Evolutionary conservation across 2,797 vertebrate species (phyloP).

Genomic region (Thripadectes ignobilis): DNA sequence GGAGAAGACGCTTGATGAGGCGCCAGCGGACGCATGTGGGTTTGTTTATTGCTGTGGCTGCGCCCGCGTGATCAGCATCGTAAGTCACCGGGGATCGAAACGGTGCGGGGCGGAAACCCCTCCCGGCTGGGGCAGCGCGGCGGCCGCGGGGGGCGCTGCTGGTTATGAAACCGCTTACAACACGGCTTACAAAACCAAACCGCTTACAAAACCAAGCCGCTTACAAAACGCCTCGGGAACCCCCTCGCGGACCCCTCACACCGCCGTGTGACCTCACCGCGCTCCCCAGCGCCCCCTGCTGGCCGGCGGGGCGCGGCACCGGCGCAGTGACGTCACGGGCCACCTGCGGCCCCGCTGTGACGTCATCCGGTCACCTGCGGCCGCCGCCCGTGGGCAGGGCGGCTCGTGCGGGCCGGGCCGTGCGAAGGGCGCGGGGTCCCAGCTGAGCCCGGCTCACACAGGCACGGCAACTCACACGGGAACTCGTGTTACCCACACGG

Average conservation of each 20-base stretch:
- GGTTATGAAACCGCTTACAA: background rate
- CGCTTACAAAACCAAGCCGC: background rate
- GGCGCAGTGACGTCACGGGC: background rate
- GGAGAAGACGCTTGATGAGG: background rate
- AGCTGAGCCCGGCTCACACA: background rate
- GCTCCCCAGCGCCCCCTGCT: background rate
- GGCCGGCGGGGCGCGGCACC: fast-evolving
- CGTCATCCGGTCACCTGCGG: background rate
- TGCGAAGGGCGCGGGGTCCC: background rate
- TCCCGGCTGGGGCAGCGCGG: background rate
- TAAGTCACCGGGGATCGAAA: fast-evolving
- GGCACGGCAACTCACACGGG: background rate
- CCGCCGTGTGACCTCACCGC: background rate
- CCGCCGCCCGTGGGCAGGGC: too few relatives aligned
- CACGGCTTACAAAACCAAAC: background rate
- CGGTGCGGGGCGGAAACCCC: background rate
- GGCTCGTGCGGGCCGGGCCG: too few relatives aligned
- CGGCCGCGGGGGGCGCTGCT: background rate
- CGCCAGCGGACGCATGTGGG: fast-evolving
- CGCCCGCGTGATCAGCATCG: fast-evolving
- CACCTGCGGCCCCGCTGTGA: background rate
- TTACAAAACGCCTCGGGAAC: background rate
- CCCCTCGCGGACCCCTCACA: background rate
- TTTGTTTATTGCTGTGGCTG: fast-evolving
- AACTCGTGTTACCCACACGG: background rate